Evolutionary conservation across 2,888 invertebrate genomes (phyloP).

Genomic region (Hypomecis punctinalis): DNA sequence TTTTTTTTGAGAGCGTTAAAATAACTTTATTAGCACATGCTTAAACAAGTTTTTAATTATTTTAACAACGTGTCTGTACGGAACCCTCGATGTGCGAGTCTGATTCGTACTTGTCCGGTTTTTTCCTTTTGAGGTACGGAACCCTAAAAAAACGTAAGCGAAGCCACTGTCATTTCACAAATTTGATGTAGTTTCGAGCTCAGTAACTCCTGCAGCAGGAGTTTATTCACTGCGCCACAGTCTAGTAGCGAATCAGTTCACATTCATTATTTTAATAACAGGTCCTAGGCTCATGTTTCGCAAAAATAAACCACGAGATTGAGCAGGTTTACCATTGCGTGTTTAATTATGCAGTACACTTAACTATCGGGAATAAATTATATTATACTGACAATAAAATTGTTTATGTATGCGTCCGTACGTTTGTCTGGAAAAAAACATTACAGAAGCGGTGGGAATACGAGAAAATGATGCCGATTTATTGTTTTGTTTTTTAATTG

Average conservation of each 20-base stretch:
- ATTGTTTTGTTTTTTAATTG: not conserved
- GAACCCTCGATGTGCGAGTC: too few species aligned
- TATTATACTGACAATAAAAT: slow-evolving; percentile 22
- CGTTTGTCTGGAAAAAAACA: slow-evolving; percentile 6
- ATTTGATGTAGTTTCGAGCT: too few species aligned
- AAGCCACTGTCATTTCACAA: too few species aligned
- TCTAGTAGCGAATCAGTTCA: slow-evolving; percentile 34
- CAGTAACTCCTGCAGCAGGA: too few species aligned
- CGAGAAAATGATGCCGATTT: slow-evolving; percentile 5
- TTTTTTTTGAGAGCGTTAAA: too few species aligned
- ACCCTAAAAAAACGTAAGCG: too few species aligned
- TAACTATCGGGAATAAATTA: slow-evolving; percentile 23
- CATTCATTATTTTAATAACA: slow-evolving; percentile 39
- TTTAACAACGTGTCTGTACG: too few species aligned
- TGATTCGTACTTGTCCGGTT: too few species aligned
- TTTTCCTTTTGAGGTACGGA: too few species aligned
- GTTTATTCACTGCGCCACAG: slow-evolving; percentile 8
- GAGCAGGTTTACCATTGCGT: slow-evolving; percentile 29
- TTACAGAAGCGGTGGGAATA: too few species aligned
- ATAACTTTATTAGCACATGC: too few species aligned
- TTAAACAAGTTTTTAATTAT: too few species aligned
- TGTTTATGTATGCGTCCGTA: slow-evolving; percentile 7
- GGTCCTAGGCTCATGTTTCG: slow-evolving; percentile 31
- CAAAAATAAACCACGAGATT: slow-evolving; percentile 30
- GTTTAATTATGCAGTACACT: slow-evolving; percentile 31